Percentiles rank a stretch among this genome's conserved stretches.
Conservation (phyloP, 2,797 vertebrate genomes). For the Molossus alvarezi region DNA sequence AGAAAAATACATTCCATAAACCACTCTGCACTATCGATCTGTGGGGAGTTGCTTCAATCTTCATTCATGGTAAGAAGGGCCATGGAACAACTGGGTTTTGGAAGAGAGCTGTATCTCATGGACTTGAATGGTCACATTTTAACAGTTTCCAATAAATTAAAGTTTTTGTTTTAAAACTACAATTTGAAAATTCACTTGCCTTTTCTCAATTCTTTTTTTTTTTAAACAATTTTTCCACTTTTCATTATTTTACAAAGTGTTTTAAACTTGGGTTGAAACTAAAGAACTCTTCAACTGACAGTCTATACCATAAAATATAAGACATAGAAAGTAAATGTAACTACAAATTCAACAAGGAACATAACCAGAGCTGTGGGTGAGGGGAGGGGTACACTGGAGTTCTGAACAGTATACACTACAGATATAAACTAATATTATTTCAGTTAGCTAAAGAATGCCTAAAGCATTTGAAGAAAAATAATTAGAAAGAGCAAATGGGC, state of each 20-base stretch:
- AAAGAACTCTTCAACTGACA: slow-evolving; percentile 47
- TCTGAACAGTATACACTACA: not conserved
- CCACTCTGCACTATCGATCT: not conserved
- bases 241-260: slow-evolving; percentile 58
- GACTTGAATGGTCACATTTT: not conserved
- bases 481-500: not conserved
- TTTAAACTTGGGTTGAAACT: slow-evolving; percentile 26
- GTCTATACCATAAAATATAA: slow-evolving; percentile 24
- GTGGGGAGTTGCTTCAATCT: not conserved
- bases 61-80: not conserved
- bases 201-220: slow-evolving; percentile 26
- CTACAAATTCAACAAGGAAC: not conserved
- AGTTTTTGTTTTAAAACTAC: slow-evolving; percentile 60
- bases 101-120: not conserved
- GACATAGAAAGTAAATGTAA: not conserved
- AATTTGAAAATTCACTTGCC: slow-evolving; percentile 59
- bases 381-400: not conserved
- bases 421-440: not conserved
- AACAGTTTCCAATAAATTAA: slow-evolving; percentile 36
- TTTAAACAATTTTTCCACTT: slow-evolving; percentile 28
- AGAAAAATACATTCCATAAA: slow-evolving; percentile 20
- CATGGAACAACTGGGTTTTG: slow-evolving; percentile 1
- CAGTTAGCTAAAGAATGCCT: not conserved
- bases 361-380: not conserved
- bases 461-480: slow-evolving; percentile 28